Percentiles rank a stretch among this genome's conserved stretches.
Evolutionary conservation across 2,888 invertebrate species (phyloP).

Genomic region (Copidosoma aretas): DNA sequence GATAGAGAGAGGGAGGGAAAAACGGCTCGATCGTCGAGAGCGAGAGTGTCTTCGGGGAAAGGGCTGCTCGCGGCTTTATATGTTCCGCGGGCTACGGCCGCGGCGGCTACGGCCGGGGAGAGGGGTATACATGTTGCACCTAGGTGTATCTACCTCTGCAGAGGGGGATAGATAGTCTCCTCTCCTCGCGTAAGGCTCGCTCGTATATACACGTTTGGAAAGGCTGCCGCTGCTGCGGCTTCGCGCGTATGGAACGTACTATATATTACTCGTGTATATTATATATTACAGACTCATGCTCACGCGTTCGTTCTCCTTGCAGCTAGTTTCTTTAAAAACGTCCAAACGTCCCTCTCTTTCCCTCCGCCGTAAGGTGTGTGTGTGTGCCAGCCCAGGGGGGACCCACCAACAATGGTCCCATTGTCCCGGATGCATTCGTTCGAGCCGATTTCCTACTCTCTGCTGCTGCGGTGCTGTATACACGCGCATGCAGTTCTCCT

Average conservation of each 20-base stretch:
- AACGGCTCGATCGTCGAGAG: conserved; percentile 11
- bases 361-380: no score
- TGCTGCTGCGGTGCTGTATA: no score
- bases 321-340: neutral
- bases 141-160: neutral
- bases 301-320: neutral
- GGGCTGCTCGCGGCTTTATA: conserved; percentile 36
- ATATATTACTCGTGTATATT: no score
- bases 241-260: no score
- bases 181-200: no score
- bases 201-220: neutral
- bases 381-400: neutral
- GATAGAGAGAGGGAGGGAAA: neutral
- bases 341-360: neutral
- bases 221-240: neutral
- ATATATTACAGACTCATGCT: no score
- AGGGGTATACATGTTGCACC: neutral
- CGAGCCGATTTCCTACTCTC: neutral
- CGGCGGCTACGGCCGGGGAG: conserved; percentile 1
- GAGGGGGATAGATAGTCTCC: neutral
- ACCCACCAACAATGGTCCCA: conserved; percentile 26
- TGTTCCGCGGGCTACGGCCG: conserved; percentile 11
- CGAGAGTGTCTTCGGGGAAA: conserved; percentile 41
- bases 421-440: conserved; percentile 30
- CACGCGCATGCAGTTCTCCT: neutral